Conservation (phyloP, 2,797 vertebrate species). For the Rachycentron canadum region DNA sequence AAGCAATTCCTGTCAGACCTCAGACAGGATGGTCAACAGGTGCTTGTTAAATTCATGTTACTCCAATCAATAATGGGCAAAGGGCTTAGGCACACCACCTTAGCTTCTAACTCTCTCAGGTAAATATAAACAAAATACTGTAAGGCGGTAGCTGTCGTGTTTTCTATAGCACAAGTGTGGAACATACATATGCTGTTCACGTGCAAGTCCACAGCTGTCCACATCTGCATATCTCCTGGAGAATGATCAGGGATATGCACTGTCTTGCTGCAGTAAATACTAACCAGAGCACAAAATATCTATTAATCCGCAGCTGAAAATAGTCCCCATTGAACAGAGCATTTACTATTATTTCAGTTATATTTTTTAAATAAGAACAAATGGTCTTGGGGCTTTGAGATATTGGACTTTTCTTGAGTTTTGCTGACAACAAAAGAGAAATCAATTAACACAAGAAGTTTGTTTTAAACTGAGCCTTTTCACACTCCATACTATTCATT, state of each 20-base stretch:
- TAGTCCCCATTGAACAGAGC: background rate
- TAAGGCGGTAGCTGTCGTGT: no score
- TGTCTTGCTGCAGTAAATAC: background rate
- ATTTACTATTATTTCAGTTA: no score
- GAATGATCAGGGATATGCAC: background rate
- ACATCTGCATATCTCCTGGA: background rate
- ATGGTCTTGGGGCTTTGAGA: background rate
- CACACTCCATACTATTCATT: background rate
- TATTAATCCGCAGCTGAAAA: constrained; percentile 16
- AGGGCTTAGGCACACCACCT: background rate
- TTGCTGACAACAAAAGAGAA: background rate
- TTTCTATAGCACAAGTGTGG: background rate
- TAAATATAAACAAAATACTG: background rate
- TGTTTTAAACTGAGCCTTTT: constrained; percentile 4
- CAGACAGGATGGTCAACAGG: background rate
- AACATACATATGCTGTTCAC: background rate
- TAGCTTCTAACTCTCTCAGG: background rate
- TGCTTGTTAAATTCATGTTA: background rate
- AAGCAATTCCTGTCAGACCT: background rate
- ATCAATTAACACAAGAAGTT: background rate
- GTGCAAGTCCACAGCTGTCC: background rate
- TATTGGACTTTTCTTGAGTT: background rate
- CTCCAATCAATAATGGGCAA: background rate
- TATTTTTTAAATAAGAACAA: background rate
- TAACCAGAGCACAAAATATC: background rate